A percentile compares a stretch with the other conserved stretches of the same genome.
phyloP scores from a whole-genome alignment of 2,797 vertebrate genomes.

The Emys orbicularis region DNA sequence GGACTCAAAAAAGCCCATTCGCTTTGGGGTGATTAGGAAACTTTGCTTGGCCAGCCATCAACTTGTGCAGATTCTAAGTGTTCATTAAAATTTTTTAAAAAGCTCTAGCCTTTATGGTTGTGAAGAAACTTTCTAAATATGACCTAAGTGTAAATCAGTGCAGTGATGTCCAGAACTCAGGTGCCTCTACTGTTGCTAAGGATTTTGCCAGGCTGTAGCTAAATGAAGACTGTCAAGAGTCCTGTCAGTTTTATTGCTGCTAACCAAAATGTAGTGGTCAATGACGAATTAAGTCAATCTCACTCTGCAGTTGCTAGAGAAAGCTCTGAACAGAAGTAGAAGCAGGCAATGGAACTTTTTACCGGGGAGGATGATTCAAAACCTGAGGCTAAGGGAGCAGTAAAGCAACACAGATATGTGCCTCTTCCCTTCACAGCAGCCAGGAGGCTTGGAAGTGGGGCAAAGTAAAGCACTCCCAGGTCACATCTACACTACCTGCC shows the following conservation, averaged over 20 bases:
- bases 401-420: neutral
- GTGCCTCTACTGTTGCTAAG: neutral
- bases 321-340: neutral
- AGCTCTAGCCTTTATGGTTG: neutral
- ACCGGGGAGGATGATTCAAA: neutral
- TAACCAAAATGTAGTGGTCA: neutral
- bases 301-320: neutral
- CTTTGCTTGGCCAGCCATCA: neutral
- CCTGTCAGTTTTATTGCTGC: neutral
- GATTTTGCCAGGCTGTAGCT: neutral
- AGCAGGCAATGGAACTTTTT: neutral
- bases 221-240: neutral
- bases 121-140: neutral
- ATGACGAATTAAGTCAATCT: neutral
- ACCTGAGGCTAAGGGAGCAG: neutral
- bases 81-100: neutral
- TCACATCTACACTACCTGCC: too few relatives aligned
- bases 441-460: neutral
- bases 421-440: neutral
- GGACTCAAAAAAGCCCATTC: neutral
- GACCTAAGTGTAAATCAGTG: neutral
- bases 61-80: neutral
- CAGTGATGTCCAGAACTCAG: neutral
- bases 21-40: neutral
- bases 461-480: neutral